A percentile compares a stretch with the other conserved stretches of the same genome.
phyloP scores from a whole-genome alignment of 2,888 invertebrate genomes.

The Crioceris asparagi region DNA sequence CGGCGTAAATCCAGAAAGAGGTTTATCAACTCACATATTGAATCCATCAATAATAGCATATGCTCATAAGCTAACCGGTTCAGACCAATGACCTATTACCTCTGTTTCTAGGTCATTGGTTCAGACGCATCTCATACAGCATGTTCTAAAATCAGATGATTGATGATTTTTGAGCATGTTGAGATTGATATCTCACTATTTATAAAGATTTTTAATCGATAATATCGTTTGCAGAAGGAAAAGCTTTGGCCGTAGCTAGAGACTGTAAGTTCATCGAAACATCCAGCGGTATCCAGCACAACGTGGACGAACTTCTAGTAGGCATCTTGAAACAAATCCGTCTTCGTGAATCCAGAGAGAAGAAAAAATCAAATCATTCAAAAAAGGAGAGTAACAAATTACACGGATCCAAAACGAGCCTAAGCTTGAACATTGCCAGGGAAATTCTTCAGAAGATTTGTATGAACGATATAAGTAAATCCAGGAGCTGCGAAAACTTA shows the following conservation, averaged over 20 bases:
- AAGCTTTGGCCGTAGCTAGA: slow-evolving; percentile 75
- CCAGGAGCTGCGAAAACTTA: slow-evolving; percentile 78
- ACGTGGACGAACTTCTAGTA: slow-evolving; percentile 90
- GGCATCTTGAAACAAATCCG: slow-evolving; percentile 86
- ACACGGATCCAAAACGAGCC: slow-evolving; percentile 69
- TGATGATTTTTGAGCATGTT: too few species aligned
- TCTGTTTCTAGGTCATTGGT: too few species aligned
- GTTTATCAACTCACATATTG: too few species aligned
- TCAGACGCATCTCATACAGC: too few species aligned
- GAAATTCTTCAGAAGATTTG: slow-evolving; percentile 78
- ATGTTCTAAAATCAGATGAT: too few species aligned
- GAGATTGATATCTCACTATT: too few species aligned
- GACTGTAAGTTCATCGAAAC: slow-evolving; percentile 94
- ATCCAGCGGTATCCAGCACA: slow-evolving; percentile 91
- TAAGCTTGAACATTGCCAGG: slow-evolving; percentile 69
- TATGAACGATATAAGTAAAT: slow-evolving; percentile 73
- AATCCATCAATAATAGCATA: too few species aligned
- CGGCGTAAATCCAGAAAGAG: too few species aligned
- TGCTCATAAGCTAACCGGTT: too few species aligned
- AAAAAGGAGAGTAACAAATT: slow-evolving; percentile 43
- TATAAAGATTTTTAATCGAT: too few species aligned
- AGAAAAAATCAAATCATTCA: slow-evolving; percentile 42
- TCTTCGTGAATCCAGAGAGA: slow-evolving; percentile 62
- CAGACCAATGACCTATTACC: too few species aligned
- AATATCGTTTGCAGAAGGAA: slow-evolving; percentile 71